A percentile compares a stretch with the other conserved stretches of the same genome.
Evolutionary conservation across 2,113 vertebrate species (phyloP).

Genomic region (Chloropsis cyanopogon): DNA sequence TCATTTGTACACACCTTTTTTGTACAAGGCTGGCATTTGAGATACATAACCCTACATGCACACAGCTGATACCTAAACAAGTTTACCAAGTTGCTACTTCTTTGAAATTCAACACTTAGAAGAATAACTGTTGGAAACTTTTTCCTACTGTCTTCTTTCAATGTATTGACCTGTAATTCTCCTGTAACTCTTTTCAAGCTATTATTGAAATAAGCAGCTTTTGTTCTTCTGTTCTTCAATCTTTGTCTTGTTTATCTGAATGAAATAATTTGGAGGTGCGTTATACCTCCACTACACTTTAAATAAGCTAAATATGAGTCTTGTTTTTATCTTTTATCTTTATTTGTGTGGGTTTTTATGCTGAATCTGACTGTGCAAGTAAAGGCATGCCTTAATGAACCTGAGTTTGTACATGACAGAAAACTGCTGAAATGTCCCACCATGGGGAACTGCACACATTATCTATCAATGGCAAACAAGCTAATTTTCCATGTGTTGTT

Average conservation of each 20-base stretch:
- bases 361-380: background rate
- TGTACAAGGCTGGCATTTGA: background rate
- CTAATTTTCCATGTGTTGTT: background rate
- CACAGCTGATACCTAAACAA: background rate
- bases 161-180: background rate
- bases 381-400: background rate
- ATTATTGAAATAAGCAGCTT: background rate
- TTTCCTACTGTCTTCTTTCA: background rate
- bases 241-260: background rate
- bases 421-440: background rate
- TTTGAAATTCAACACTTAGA: background rate
- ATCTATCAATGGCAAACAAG: conserved; percentile 33
- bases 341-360: background rate
- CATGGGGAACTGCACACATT: background rate
- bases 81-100: background rate
- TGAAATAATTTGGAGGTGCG: background rate
- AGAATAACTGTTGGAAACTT: background rate
- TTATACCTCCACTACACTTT: background rate
- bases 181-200: background rate
- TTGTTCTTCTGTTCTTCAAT: background rate
- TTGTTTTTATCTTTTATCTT: background rate
- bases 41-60: background rate
- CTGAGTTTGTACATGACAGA: background rate
- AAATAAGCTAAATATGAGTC: background rate
- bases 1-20: background rate